phyloP scores from a whole-genome alignment of 2,888 invertebrate genomes.

The Tipula lateralis region DNA sequence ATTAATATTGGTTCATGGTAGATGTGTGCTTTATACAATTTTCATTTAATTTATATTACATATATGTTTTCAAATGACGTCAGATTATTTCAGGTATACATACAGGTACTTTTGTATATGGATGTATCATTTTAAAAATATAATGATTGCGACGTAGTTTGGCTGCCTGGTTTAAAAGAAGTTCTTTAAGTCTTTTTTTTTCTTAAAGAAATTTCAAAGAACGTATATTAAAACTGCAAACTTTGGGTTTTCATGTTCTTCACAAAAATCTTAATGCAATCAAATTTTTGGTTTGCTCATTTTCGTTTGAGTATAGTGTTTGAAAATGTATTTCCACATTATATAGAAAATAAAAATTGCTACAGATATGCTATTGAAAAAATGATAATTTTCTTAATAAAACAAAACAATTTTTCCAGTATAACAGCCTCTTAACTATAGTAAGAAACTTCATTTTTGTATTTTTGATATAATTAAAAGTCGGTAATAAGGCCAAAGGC shows the following conservation, averaged over 20 bases:
- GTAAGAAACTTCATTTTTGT: not conserved
- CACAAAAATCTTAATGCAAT: not conserved
- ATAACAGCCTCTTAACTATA: not conserved
- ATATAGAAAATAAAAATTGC: not conserved
- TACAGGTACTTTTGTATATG: not conserved
- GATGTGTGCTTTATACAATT: not conserved
- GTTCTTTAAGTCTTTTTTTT: not conserved
- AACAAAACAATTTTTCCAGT: not conserved
- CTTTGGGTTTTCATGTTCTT: not conserved
- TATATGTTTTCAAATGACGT: not conserved
- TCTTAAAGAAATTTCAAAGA: not conserved
- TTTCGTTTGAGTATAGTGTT: not conserved
- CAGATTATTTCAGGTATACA: not conserved
- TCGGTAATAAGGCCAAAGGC: conserved; percentile 28
- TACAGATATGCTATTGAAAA: not conserved
- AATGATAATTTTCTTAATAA: not conserved
- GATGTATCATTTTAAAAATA: not conserved
- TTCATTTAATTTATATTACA: not conserved
- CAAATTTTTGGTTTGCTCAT: not conserved
- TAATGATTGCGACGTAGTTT: not conserved
- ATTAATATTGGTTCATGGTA: not conserved
- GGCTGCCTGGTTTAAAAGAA: not conserved
- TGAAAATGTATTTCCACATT: not conserved
- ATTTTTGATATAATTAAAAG: conserved; percentile 27
- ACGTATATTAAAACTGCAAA: not conserved